These are phyloP conservation scores for Okamejei kenojei DNA, from an alignment of 2,797 vertebrate species.

Conservation along the genomic window DNA sequence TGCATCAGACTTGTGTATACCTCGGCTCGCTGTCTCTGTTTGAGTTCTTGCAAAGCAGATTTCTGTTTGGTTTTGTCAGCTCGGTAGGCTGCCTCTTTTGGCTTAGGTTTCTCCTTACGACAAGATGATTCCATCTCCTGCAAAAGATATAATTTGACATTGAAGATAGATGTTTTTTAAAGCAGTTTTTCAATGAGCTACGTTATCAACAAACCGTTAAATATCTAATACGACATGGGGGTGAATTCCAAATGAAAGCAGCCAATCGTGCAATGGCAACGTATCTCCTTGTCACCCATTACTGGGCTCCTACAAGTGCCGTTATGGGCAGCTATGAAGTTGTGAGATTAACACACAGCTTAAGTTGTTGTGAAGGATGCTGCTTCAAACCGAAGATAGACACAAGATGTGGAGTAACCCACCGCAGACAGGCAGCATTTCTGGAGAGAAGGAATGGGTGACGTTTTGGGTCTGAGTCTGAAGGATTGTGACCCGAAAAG, in stretches of 20 bases:
- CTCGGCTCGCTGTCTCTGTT: slow-evolving; percentile 86
- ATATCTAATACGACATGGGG: not conserved
- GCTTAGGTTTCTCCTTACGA: slow-evolving; percentile 75
- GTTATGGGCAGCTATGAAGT: not conserved
- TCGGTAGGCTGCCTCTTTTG: slow-evolving; percentile 72
- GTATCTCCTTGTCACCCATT: not conserved
- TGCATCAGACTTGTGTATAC: slow-evolving; percentile 47
- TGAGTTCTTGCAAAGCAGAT: slow-evolving; percentile 83
- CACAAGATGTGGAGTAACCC: no score
- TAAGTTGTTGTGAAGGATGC: not conserved
- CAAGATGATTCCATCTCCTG: slow-evolving; percentile 70
- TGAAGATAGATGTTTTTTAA: not conserved
- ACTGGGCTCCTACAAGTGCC: not conserved
- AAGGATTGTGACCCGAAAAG: no score
- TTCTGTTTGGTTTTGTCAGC: slow-evolving; percentile 76
- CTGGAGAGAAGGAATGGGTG: no score
- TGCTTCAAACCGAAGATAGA: no score
- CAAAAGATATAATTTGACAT: slow-evolving; percentile 1
- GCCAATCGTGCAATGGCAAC: not conserved
- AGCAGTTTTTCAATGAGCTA: not conserved
- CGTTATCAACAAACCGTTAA: not conserved
- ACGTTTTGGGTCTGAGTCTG: no score
- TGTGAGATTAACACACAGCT: not conserved
- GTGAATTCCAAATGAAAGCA: not conserved
- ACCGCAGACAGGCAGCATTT: no score